Evolutionary conservation across 2,113 vertebrate genomes (phyloP).

Genomic region (Sphaerodactylus townsendi): DNA sequence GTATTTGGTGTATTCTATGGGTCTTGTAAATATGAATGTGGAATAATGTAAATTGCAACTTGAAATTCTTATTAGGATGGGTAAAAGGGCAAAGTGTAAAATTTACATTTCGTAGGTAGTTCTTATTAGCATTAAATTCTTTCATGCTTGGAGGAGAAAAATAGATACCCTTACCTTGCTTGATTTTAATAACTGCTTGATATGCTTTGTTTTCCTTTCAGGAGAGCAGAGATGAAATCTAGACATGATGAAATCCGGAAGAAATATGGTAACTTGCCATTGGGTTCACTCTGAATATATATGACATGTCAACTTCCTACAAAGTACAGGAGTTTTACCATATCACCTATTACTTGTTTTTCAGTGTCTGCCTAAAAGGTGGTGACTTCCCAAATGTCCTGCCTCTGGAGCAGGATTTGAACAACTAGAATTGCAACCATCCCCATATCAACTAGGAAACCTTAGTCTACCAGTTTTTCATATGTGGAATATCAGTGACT

Average conservation of each 20-base stretch:
- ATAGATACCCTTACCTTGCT: slow-evolving; percentile 26
- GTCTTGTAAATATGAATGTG: background rate
- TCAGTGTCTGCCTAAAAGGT: background rate
- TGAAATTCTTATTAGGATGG: too few species aligned
- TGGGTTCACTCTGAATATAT: rapidly evolving
- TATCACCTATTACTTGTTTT: background rate
- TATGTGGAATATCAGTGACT: background rate
- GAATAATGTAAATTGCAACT: background rate
- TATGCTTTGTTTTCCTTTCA: slow-evolving; percentile 61
- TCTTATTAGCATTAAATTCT: background rate
- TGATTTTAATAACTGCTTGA: background rate
- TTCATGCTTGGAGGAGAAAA: background rate
- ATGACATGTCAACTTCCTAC: background rate
- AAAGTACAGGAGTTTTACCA: background rate
- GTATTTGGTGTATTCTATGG: background rate
- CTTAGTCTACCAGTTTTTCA: too few species aligned
- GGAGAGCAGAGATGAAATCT: slow-evolving; percentile 89
- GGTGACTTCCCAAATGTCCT: background rate
- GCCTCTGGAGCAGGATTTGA: background rate
- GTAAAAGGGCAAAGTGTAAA: background rate
- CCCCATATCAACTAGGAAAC: too few species aligned
- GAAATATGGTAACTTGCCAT: slow-evolving; percentile 86
- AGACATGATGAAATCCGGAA: slow-evolving; percentile 93
- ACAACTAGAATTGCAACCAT: background rate
- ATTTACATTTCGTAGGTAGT: background rate